phyloP scores from a whole-genome alignment of 2,797 vertebrate species.

The Falco rusticolus region DNA sequence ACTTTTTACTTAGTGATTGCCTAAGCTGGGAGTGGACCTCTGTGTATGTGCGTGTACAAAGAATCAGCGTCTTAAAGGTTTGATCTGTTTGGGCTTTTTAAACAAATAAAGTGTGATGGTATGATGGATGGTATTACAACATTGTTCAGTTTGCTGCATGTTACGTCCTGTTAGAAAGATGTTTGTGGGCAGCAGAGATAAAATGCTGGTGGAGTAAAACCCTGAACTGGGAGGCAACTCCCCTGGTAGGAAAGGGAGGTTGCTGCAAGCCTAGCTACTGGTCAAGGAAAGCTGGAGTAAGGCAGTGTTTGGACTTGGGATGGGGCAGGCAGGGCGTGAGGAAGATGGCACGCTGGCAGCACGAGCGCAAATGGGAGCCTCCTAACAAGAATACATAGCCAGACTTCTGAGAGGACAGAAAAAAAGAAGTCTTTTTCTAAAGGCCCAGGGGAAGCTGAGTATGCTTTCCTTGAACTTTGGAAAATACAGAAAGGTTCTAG shows the following conservation, averaged over 20 bases:
- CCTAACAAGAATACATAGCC: too few relatives aligned
- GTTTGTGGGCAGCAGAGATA: not conserved
- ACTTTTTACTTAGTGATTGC: not conserved
- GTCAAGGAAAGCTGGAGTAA: too few relatives aligned
- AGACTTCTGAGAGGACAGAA: not conserved
- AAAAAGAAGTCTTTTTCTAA: fast-evolving
- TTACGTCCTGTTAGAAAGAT: not conserved
- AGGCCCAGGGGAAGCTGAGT: fast-evolving
- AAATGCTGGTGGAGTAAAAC: not conserved
- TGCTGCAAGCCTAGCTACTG: not conserved
- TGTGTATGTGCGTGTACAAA: not conserved
- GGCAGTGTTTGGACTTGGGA: not conserved
- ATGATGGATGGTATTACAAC: not conserved
- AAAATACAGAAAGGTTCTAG: not conserved
- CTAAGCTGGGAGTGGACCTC: not conserved
- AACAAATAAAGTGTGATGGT: not conserved
- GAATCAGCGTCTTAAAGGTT: not conserved
- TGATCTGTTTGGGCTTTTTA: not conserved
- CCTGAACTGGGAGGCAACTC: not conserved
- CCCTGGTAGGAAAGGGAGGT: not conserved
- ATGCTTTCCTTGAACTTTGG: not conserved
- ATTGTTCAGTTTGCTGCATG: not conserved
- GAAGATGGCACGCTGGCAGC: not conserved
- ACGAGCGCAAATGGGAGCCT: fast-evolving
- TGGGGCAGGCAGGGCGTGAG: not conserved